Evolutionary conservation across 2,113 vertebrate species (phyloP).

Genomic region (Ictalurus furcatus): DNA sequence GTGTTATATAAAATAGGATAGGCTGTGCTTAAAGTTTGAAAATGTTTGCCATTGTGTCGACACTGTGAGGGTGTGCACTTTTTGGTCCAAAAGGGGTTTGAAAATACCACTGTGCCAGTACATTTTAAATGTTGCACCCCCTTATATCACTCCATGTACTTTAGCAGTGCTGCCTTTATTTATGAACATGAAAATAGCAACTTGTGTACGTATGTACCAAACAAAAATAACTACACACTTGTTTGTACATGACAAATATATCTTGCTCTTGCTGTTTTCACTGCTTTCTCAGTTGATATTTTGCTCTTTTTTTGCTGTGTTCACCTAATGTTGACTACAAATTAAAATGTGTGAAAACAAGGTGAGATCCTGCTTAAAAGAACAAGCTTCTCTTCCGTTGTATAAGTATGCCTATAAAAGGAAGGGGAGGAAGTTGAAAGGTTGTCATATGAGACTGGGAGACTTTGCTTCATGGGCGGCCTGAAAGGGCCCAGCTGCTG

Average conservation of each 20-base stretch:
- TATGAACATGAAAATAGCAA: neutral
- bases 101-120: neutral
- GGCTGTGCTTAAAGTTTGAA: neutral
- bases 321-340: neutral
- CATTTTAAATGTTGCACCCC: neutral
- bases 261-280: neutral
- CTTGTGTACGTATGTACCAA: neutral
- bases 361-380: neutral
- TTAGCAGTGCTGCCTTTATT: neutral
- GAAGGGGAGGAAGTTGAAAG: constrained; percentile 32
- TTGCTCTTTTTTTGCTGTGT: neutral
- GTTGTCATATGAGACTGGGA: constrained; percentile 14
- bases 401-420: constrained; percentile 37
- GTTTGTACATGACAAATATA: neutral
- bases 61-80: neutral
- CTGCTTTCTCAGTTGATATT: neutral
- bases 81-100: neutral
- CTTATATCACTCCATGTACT: neutral
- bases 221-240: neutral
- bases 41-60: neutral
- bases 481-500: constrained; percentile 47
- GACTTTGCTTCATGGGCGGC: neutral
- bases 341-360: neutral
- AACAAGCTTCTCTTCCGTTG: constrained; percentile 14
- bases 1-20: no score